These are phyloP conservation scores for Netelia melanura DNA, from an alignment of 2,888 invertebrate genomes.

Conservation along the genomic window DNA sequence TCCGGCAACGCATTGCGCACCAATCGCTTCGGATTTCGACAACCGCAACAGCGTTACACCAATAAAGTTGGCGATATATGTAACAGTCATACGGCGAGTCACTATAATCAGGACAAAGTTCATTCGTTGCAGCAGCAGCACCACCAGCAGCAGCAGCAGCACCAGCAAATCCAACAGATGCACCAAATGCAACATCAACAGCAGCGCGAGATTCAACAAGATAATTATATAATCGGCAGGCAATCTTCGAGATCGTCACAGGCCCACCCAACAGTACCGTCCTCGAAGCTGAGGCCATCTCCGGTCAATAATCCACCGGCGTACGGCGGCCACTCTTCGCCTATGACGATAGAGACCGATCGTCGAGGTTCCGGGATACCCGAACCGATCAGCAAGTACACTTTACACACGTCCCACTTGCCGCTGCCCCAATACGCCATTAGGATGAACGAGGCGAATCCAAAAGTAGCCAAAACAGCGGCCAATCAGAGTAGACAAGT, in stretches of 20 bases:
- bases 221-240: slow-evolving; percentile 69
- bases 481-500: slow-evolving; percentile 90
- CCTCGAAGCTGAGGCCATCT: slow-evolving; percentile 84
- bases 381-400: slow-evolving; percentile 87
- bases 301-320: slow-evolving; percentile 84
- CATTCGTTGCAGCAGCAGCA: slow-evolving; percentile 76
- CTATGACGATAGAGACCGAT: slow-evolving; percentile 49
- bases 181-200: slow-evolving; percentile 19
- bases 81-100: slow-evolving; percentile 84
- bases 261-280: slow-evolving; percentile 81
- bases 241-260: slow-evolving; percentile 65
- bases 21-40: slow-evolving; percentile 92
- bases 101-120: slow-evolving; percentile 85
- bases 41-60: slow-evolving; percentile 88
- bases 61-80: slow-evolving; percentile 89
- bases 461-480: slow-evolving; percentile 90
- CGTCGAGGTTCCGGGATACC: slow-evolving; percentile 75
- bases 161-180: slow-evolving; percentile 59
- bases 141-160: slow-evolving; percentile 66
- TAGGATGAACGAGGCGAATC: slow-evolving; percentile 86
- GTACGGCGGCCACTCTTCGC: slow-evolving; percentile 62
- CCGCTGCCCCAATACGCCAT: slow-evolving; percentile 91
- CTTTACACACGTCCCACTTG: slow-evolving; percentile 90
- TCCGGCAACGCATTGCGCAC: slow-evolving; percentile 87
- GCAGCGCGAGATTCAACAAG: slow-evolving; percentile 65